Evolutionary conservation across 2,888 invertebrate genomes (phyloP).

Genomic region (Pollenia angustigena): DNA sequence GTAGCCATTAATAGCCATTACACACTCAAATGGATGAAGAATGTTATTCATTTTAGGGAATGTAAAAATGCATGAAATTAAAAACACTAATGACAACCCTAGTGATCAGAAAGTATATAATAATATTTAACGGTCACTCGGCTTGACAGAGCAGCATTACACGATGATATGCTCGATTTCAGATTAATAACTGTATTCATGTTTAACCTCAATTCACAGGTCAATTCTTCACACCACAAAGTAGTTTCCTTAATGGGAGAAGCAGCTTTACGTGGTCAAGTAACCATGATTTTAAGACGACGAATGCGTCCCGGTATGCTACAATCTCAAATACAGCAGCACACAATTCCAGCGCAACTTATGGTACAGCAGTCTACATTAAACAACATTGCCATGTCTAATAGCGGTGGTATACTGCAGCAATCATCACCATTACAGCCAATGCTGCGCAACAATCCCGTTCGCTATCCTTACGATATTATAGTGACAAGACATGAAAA

Average conservation of each 20-base stretch:
- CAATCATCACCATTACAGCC: slow-evolving; percentile 71
- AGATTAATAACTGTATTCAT: no score
- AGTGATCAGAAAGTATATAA: no score
- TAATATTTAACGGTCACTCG: no score
- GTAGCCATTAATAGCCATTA: no score
- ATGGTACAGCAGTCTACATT: slow-evolving; percentile 44
- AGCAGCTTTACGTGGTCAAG: slow-evolving; percentile 94
- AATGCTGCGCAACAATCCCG: slow-evolving; percentile 70
- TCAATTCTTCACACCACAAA: slow-evolving; percentile 94
- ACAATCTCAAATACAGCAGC: slow-evolving; percentile 62
- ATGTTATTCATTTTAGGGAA: no score
- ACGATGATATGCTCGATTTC: no score
- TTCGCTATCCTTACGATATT: slow-evolving; percentile 92
- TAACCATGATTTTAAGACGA: slow-evolving; percentile 90
- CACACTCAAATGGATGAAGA: no score
- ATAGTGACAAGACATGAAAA: slow-evolving; percentile 94
- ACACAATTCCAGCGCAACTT: slow-evolving; percentile 25
- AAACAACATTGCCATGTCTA: slow-evolving; percentile 36
- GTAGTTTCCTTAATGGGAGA: slow-evolving; percentile 96
- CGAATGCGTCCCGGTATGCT: slow-evolving; percentile 78
- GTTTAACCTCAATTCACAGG: slow-evolving; percentile 75
- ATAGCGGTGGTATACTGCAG: slow-evolving; percentile 39
- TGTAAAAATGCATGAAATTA: no score
- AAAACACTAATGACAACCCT: no score
- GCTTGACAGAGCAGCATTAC: no score